Evolutionary conservation across 2,113 vertebrate species (phyloP), one percentile per base, ranked within the genome.

Genomic region (Egretta garzetta): DNA sequence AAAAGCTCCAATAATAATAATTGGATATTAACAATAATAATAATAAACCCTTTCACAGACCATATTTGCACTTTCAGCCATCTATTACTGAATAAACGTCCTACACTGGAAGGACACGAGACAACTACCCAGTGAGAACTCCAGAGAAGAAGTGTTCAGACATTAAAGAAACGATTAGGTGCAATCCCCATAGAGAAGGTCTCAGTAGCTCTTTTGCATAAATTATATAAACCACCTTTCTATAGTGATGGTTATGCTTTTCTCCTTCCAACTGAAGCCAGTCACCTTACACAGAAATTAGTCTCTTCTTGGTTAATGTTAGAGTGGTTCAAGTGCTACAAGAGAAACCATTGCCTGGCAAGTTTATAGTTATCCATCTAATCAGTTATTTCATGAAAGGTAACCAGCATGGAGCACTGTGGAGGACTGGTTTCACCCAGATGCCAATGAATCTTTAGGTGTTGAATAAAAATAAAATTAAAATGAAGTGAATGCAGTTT

Each of bases 191-290:
- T 13, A 47, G 4, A 59, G 23, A 58, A 52, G 8, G 13, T 14
- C 80, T 32, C 9, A 3, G 22, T 41, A 70, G 15, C 1, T 64
- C 8, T 75, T 50, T 56, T 66, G 4, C 21, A 35, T 80, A 68
- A 45, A 59, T 88, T 47, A 58, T 3, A 58, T 21, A 64, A 47
- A 70, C 50, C 1, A 4, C 10, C 3, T 85, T 88, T 43, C 33
- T 53, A 4, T 23, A 59, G 45, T 3, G 43, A 63, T 41, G 14
- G 8, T 14, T 64, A 8, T 0, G 1, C 10, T 76, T 86, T 59
- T 64, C 21, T 55, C 3, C 1, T 56, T 43, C 35, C 41, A 24
- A 0, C 2, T 10, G 39, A 33, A 60, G 8, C 2, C 1, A 1
- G 26, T 17, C n/a, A 72, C 27, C 14, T 81, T 21, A 43, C 27